Evolutionary conservation across 1,140 invertebrate species (phyloP), one percentile per base, ranked within the genome.

Genomic region (Diuraphis noxia): DNA sequence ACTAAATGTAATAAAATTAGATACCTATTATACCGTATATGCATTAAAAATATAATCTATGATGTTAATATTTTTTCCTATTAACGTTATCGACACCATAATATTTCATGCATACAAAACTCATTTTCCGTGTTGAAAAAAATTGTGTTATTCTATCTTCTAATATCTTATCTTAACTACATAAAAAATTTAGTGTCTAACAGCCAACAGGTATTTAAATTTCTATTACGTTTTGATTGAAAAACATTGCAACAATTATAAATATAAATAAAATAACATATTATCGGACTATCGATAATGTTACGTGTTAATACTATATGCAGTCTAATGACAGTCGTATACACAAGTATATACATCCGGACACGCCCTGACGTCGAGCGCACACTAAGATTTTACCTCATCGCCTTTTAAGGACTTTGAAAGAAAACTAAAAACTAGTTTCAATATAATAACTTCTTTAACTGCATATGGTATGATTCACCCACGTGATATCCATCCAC

Each of bases 391-490:
- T 38, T 91, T 82, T 79, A 79, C 89, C 89, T 81, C 89, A 49
- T 82, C 43, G 30, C 89, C 89, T 82, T 91, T 91, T 91, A 91
- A 91, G 89, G 89, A 82, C 63, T 82, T 81, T 25, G 34, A 82
- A 91, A 79, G 77, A 82, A 79, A 91, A 46, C 43, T 63, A 23
- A 91, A 81, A 91, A 91, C 89, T 91, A 79, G 89, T 91, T 91
- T 91, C 17, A 34, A 91, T 34, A 19, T 85, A 85, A 79, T 89
- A 77, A 86, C 36, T 43, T 81, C 34, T 49, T 91, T 25, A 36
- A 43, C 56, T 90, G 40, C n/a, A 30, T 82, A 86, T 72, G 34
- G 30, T 13, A 72, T 8, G 89, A 79, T 49, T 79, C 89, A 79
- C 89, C 89, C 89, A 91, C 89, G 63, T 91, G 77, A 82, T 77